phyloP scores from a whole-genome alignment of 2,113 vertebrate genomes.

The Ardeotis arabs region DNA sequence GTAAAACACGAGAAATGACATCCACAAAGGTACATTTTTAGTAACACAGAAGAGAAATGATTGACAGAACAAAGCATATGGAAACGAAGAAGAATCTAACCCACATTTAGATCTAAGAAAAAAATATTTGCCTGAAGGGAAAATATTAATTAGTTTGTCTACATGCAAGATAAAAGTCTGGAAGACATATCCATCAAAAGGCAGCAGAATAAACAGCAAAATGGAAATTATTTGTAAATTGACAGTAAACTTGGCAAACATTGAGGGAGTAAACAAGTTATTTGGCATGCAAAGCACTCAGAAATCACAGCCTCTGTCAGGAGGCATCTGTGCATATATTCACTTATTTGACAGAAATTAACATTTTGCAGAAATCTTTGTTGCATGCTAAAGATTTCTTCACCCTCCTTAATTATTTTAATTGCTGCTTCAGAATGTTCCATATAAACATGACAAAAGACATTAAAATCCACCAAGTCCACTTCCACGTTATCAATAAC shows the following conservation, averaged over 20 bases:
- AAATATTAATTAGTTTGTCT: conserved; percentile 98
- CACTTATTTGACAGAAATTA: conserved; percentile 90
- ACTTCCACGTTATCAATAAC: conserved; percentile 60
- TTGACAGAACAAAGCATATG: conserved; percentile 95
- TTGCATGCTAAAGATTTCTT: conserved; percentile 85
- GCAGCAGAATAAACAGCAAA: conserved; percentile 87
- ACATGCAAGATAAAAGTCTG: conserved; percentile 91
- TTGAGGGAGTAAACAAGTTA: conserved; percentile 85
- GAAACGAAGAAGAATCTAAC: conserved; percentile 89
- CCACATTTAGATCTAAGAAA: conserved; percentile 95
- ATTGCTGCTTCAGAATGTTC: conserved; percentile 82
- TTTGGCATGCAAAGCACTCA: conserved; percentile 82
- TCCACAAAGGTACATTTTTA: conserved; percentile 81
- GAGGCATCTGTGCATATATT: conserved; percentile 89
- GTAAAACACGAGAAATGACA: conserved; percentile 75
- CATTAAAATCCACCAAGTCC: conserved; percentile 67
- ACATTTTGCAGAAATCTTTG: conserved; percentile 87
- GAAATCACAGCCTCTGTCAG: conserved; percentile 85
- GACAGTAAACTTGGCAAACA: conserved; percentile 91
- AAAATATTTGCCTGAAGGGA: conserved; percentile 97
- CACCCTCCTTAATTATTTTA: conserved; percentile 89
- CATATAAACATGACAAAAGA: conserved; percentile 75
- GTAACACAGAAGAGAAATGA: conserved; percentile 81
- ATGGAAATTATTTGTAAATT: conserved; percentile 95
- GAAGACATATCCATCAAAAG: conserved; percentile 93